phyloP scores from a whole-genome alignment of 2,888 invertebrate genomes.

The Pristionchus entomophagus region DNA sequence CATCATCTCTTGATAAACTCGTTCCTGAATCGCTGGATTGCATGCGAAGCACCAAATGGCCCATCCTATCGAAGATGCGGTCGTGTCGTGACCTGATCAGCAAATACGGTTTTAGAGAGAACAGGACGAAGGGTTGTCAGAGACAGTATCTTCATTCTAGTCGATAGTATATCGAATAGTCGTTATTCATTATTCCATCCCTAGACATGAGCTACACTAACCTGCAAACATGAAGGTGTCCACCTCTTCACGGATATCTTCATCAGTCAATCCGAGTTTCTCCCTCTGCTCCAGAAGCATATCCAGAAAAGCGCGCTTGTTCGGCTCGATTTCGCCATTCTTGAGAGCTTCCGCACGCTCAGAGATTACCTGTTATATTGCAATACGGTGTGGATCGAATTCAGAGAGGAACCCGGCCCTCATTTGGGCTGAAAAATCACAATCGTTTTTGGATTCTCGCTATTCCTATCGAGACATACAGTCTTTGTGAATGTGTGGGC shows the following conservation, averaged over 20 bases:
- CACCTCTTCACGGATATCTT: constrained; percentile 21
- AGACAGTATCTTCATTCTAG: no score
- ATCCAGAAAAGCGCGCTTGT: constrained; percentile 21
- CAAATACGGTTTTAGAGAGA: no score
- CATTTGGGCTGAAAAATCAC: background rate
- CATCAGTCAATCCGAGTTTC: background rate
- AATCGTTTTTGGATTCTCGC: no score
- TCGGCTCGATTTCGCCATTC: background rate
- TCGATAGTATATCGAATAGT: no score
- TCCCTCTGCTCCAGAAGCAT: background rate
- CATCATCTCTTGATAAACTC: background rate
- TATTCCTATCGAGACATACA: no score
- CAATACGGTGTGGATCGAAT: no score
- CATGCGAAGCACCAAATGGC: background rate
- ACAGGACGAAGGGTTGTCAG: no score
- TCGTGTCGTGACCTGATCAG: background rate
- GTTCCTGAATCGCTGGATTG: background rate
- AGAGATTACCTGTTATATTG: constrained; percentile 10
- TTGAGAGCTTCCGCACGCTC: background rate
- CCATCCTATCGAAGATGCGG: background rate
- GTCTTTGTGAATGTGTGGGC: constrained; percentile 27
- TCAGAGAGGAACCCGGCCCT: no score
- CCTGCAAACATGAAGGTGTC: constrained; percentile 35
- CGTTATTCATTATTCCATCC: background rate
- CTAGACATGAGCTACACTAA: background rate